Evolutionary conservation across 2,888 invertebrate genomes (phyloP).

Genomic region (Keiferia lycopersicella): DNA sequence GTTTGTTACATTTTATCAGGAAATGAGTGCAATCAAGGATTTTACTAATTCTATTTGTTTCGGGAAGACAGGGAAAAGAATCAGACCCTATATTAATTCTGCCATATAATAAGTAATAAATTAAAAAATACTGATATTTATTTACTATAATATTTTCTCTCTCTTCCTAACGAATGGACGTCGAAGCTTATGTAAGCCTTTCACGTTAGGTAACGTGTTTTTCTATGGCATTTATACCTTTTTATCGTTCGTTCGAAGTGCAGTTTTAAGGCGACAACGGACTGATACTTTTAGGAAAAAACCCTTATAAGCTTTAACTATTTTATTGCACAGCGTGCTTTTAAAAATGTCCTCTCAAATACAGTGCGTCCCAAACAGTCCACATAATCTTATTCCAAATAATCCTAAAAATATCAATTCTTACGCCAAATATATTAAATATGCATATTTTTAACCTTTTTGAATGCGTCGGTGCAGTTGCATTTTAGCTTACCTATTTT

Average conservation of each 20-base stretch:
- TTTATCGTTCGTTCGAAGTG: slow-evolving; percentile 33
- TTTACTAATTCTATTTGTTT: not conserved
- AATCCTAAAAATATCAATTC: not conserved
- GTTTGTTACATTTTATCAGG: not conserved
- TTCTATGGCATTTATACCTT: slow-evolving; percentile 33
- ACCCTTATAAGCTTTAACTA: not conserved
- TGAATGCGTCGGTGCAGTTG: not conserved
- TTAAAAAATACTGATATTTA: no score
- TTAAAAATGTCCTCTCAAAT: no score
- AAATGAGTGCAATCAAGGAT: slow-evolving; percentile 17
- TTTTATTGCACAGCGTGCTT: not conserved
- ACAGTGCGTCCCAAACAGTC: no score
- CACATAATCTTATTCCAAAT: no score
- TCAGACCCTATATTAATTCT: not conserved
- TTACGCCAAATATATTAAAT: not conserved
- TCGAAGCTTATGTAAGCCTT: slow-evolving; percentile 14
- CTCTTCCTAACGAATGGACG: not conserved
- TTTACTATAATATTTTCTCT: slow-evolving; percentile 1
- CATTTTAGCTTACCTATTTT: slow-evolving; percentile 14
- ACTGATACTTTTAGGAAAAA: not conserved
- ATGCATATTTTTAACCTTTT: slow-evolving; percentile 20
- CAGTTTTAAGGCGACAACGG: slow-evolving; percentile 29
- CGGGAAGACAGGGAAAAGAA: not conserved
- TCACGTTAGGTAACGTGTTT: slow-evolving; percentile 34
- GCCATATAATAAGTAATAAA: not conserved